Evolutionary conservation across 2,888 invertebrate genomes (phyloP).

Genomic region (Pristionchus arcanus): DNA sequence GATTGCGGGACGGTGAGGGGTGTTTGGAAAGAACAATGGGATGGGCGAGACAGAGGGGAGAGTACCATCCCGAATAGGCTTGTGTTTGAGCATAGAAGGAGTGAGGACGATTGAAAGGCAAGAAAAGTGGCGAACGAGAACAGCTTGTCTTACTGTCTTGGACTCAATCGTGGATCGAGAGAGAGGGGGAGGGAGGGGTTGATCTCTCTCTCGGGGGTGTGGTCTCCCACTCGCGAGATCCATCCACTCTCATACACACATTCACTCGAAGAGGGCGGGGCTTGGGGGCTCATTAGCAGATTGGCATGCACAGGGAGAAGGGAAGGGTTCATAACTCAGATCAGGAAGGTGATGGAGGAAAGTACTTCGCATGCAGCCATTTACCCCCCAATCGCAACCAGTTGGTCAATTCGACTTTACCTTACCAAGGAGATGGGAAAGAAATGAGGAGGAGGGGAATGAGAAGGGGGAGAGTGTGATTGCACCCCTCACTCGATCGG

Average conservation of each 20-base stretch:
- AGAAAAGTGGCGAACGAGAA: constrained; percentile 26
- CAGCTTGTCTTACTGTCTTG: not conserved
- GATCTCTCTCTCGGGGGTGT: constrained; percentile 34
- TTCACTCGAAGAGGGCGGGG: not conserved
- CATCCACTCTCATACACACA: constrained; percentile 33
- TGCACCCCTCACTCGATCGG: not conserved
- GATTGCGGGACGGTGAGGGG: constrained; percentile 4
- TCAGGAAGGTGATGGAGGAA: constrained; percentile 28
- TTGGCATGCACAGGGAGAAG: not conserved
- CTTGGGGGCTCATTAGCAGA: not conserved
- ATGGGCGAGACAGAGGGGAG: not conserved
- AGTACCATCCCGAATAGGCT: constrained; percentile 49
- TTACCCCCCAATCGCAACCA: constrained; percentile 10
- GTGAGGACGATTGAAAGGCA: constrained; percentile 6
- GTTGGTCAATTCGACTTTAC: constrained; percentile 36
- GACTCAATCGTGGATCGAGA: constrained; percentile 30
- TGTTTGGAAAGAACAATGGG: not conserved
- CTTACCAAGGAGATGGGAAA: not conserved
- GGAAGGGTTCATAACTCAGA: constrained; percentile 20
- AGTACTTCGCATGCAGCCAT: constrained; percentile 11
- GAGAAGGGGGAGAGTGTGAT: not conserved
- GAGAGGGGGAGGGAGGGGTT: not conserved
- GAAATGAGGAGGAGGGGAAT: not conserved
- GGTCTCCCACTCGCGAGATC: constrained; percentile 14
- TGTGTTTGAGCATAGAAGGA: constrained; percentile 31